Conservation (phyloP, 2,113 vertebrate genomes). For the Corynorhinus townsendii region DNA sequence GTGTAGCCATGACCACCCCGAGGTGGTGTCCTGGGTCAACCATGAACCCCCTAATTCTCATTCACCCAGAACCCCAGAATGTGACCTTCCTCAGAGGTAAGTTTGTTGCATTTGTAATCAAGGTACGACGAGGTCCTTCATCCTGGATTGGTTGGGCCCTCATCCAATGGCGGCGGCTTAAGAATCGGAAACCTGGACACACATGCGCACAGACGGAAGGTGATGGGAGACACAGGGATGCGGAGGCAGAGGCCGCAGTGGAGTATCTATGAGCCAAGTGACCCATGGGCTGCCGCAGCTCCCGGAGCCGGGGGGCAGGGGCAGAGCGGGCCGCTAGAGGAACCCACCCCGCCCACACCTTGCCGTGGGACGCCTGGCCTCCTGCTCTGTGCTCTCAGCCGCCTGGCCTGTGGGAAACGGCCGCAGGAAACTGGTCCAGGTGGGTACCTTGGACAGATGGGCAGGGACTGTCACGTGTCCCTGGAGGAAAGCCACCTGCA, state of each 20-base stretch:
- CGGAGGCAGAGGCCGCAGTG: accelerated
- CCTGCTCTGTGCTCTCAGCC: neutral
- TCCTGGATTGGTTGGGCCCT: neutral
- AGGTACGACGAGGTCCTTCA: neutral
- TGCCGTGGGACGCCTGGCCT: neutral
- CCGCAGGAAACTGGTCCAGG: neutral
- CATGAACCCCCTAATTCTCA: neutral
- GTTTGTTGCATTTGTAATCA: neutral
- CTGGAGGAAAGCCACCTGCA: neutral
- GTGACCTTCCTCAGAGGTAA: neutral
- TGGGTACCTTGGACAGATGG: neutral
- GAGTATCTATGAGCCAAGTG: accelerated
- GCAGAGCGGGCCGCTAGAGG: accelerated
- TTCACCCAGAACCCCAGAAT: neutral
- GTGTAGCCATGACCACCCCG: neutral
- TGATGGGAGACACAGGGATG: neutral
- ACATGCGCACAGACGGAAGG: neutral
- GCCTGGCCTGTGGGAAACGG: accelerated
- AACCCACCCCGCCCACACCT: neutral
- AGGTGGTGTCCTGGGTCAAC: neutral
- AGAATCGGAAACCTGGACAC: neutral
- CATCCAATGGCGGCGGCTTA: neutral
- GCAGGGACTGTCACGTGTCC: neutral
- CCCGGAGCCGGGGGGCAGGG: neutral
- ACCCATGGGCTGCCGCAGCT: accelerated